A percentile compares a stretch with the other conserved stretches of the same genome.
Evolutionary conservation across 2,888 invertebrate genomes (phyloP).

Genomic region (Pollenia amentaria): DNA sequence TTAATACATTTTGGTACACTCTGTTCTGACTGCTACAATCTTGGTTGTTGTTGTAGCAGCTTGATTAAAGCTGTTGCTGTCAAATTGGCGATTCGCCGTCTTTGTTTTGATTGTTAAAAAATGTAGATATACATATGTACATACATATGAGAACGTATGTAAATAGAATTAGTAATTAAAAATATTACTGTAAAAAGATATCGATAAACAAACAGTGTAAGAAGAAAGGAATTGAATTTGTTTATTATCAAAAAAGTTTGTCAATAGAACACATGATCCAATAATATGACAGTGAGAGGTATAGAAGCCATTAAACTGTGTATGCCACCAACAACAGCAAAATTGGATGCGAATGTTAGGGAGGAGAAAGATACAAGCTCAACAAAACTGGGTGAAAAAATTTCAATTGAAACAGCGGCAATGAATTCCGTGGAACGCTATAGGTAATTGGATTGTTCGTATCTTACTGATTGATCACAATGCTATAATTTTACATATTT

Average conservation of each 20-base stretch:
- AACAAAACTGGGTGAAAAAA: slow-evolving; percentile 2
- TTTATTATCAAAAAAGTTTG: slow-evolving; percentile 21
- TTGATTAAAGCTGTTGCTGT: too few species aligned
- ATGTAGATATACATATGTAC: not conserved
- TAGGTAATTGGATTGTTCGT: slow-evolving; percentile 73
- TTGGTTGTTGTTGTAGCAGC: too few species aligned
- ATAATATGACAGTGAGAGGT: slow-evolving; percentile 78
- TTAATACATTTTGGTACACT: too few species aligned
- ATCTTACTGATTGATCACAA: not conserved
- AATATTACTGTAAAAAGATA: not conserved
- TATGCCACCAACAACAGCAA: slow-evolving; percentile 76
- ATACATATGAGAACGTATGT: not conserved
- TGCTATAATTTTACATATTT: slow-evolving; percentile 3
- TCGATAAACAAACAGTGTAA: too few species aligned
- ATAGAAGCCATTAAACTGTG: slow-evolving; percentile 82
- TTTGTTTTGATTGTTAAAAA: slow-evolving; percentile 37
- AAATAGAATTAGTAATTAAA: not conserved
- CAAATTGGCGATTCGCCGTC: not conserved
- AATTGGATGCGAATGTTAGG: slow-evolving; percentile 77
- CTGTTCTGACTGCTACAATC: too few species aligned
- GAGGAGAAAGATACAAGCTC: slow-evolving; percentile 76
- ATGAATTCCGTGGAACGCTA: slow-evolving; percentile 83
- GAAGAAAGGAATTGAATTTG: not conserved
- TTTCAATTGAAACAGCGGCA: slow-evolving; percentile 43
- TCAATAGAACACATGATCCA: slow-evolving; percentile 31